Conservation (phyloP, 2,888 invertebrate species). For the Geotrupes spiniger region DNA sequence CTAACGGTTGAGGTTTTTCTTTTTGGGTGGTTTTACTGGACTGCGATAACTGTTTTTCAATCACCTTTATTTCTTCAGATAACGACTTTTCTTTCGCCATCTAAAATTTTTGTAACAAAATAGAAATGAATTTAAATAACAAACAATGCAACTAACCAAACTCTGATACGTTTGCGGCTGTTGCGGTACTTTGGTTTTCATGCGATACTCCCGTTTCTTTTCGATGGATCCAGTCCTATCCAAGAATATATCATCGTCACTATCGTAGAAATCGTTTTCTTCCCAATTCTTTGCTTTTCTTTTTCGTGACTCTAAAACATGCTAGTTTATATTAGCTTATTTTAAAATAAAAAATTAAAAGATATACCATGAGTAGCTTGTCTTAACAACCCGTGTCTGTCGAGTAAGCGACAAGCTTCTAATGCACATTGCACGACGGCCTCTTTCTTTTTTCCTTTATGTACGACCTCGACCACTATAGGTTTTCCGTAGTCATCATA, state of each 20-base stretch:
- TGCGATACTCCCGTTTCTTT: slow-evolving; percentile 76
- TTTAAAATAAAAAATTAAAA: slow-evolving; percentile 7
- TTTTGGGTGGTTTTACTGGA: slow-evolving; percentile 44
- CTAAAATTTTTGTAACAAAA: no score
- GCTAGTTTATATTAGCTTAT: slow-evolving; percentile 9
- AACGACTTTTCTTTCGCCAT: slow-evolving; percentile 59
- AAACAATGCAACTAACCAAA: slow-evolving; percentile 41
- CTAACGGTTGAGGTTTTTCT: slow-evolving; percentile 49
- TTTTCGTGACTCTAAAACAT: slow-evolving; percentile 70
- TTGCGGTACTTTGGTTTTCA: slow-evolving; percentile 63
- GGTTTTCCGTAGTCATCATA: slow-evolving; percentile 75
- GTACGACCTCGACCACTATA: slow-evolving; percentile 78
- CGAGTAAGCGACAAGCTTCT: slow-evolving; percentile 90
- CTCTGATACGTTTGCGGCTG: slow-evolving; percentile 64
- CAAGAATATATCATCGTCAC: slow-evolving; percentile 93
- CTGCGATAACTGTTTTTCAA: slow-evolving; percentile 54
- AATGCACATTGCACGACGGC: slow-evolving; percentile 89
- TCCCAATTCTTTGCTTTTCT: slow-evolving; percentile 75
- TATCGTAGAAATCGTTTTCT: slow-evolving; percentile 89
- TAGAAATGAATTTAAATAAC: no score
- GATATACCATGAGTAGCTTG: slow-evolving; percentile 79
- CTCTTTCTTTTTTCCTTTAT: slow-evolving; percentile 92
- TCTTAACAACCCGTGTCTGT: slow-evolving; percentile 80
- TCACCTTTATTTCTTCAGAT: slow-evolving; percentile 54
- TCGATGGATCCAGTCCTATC: slow-evolving; percentile 94